Evolutionary conservation across 2,113 vertebrate genomes (phyloP).

Genomic region (Pyrgilauda ruficollis): DNA sequence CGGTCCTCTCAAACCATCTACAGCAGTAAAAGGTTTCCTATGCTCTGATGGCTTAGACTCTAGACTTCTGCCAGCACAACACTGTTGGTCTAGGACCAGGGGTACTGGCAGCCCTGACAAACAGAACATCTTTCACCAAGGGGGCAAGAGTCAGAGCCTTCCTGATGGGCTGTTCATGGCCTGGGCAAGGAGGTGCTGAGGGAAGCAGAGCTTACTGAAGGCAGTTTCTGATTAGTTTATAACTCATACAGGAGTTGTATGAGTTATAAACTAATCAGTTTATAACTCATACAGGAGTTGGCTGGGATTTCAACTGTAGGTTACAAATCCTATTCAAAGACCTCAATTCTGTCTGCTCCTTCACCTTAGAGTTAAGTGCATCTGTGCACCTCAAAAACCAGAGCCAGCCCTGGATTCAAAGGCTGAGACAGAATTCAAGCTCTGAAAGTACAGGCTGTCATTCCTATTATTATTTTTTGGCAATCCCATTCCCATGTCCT

Average conservation of each 20-base stretch:
- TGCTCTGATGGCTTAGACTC: neutral
- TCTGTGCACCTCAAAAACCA: neutral
- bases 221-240: neutral
- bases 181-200: neutral
- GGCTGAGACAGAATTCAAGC: neutral
- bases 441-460: neutral
- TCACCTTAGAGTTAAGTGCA: neutral
- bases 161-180: neutral
- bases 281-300: neutral
- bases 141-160: neutral
- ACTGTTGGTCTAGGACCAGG: neutral
- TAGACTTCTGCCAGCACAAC: neutral
- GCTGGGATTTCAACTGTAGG: neutral
- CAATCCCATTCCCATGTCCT: neutral
- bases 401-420: neutral
- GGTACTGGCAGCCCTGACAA: neutral
- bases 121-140: neutral
- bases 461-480: neutral
- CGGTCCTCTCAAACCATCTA: neutral
- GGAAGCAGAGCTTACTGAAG: neutral
- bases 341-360: neutral
- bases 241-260: neutral
- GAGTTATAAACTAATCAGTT: too few species aligned
- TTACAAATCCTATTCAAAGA: neutral
- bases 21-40: neutral